Percentiles rank a stretch among this genome's conserved stretches.
Conservation (phyloP, 2,113 vertebrate species). For the Carettochelys insculpta region DNA sequence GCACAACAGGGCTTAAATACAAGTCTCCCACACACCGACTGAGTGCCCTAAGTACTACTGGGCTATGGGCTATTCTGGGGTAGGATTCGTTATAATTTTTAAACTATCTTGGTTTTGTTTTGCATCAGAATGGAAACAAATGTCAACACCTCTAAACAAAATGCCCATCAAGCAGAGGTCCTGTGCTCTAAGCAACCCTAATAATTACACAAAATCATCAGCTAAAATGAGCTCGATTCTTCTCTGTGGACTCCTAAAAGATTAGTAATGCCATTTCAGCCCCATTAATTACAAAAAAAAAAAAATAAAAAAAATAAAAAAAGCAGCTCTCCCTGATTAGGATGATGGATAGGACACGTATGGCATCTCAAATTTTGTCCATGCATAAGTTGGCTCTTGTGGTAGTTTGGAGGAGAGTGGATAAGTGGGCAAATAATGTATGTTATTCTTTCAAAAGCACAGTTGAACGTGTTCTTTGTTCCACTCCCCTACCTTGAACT, state of each 20-base stretch:
- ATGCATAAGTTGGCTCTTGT: not conserved
- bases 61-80: not conserved
- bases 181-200: not conserved
- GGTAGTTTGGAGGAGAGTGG: not conserved
- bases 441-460: not conserved
- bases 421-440: not conserved
- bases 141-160: not conserved
- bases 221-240: not conserved
- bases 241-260: not conserved
- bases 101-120: not conserved
- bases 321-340: no score
- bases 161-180: not conserved
- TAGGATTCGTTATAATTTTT: not conserved
- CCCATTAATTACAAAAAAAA: no score
- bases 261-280: not conserved
- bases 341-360: not conserved
- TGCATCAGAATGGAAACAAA: not conserved
- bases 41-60: not conserved
- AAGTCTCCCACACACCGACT: not conserved
- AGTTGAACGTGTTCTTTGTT: not conserved
- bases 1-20: not conserved
- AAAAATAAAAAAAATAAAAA: no score
- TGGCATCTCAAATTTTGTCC: slow-evolving; percentile 3
- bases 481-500: not conserved
- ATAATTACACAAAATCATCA: not conserved